Conservation (phyloP, 2,797 vertebrate species). For the Xenopus petersii region DNA sequence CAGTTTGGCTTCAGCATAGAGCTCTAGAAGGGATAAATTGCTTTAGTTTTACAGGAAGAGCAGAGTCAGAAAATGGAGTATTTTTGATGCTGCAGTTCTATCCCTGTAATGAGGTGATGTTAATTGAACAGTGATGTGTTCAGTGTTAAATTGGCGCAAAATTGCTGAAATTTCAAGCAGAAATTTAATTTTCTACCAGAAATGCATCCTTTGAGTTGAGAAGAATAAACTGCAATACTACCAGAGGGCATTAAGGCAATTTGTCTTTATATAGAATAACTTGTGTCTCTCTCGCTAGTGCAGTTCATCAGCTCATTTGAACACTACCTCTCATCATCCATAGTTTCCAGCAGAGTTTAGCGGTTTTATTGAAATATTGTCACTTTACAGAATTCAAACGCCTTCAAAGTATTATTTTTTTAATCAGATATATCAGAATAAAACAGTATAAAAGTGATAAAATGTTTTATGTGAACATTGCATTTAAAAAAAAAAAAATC, state of each 20-base stretch:
- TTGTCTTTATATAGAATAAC: background rate
- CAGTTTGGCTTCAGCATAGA: background rate
- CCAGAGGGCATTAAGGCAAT: background rate
- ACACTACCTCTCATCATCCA: too few relatives aligned
- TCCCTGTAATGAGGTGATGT: conserved; percentile 4
- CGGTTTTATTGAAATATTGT: too few relatives aligned
- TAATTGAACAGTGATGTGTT: conserved; percentile 4
- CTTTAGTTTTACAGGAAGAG: background rate
- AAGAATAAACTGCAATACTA: background rate
- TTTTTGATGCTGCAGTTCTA: background rate
- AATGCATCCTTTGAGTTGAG: background rate
- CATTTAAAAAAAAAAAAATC: too few relatives aligned
- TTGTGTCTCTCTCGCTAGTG: background rate
- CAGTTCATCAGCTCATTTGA: too few relatives aligned
- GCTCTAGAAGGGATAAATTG: background rate
- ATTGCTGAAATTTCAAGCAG: conserved; percentile 3
- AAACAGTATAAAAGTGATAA: too few relatives aligned
- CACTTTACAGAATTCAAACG: too few relatives aligned
- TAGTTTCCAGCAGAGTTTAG: too few relatives aligned
- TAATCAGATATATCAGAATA: too few relatives aligned
- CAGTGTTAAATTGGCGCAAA: conserved; percentile 5
- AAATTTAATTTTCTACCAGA: background rate
- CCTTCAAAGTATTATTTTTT: too few relatives aligned
- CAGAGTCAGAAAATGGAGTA: background rate
- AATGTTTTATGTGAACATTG: too few relatives aligned